phyloP scores from a whole-genome alignment of 2,888 invertebrate genomes.

The Torymus auratus region DNA sequence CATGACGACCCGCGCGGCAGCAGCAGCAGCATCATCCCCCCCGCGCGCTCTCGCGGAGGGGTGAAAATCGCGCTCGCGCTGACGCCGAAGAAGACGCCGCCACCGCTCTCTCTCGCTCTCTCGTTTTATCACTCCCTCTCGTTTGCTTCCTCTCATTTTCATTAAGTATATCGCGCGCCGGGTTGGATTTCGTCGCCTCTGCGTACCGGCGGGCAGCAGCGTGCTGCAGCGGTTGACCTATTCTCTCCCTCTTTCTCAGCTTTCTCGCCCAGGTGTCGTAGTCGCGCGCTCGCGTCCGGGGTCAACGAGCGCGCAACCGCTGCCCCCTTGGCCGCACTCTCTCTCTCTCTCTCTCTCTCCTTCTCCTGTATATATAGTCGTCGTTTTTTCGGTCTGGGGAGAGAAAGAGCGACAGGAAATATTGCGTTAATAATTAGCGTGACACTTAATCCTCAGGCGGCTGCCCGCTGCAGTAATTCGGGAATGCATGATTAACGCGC shows the following conservation, averaged over 20 bases:
- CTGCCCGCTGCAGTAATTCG: too few relatives aligned
- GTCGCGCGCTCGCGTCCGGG: too few relatives aligned
- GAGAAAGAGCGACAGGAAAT: neutral
- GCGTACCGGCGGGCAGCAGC: neutral
- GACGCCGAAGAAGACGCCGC: constrained; percentile 19
- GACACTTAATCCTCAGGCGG: neutral
- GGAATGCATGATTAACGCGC: too few relatives aligned
- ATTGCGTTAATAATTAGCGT: constrained; percentile 40
- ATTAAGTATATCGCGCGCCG: neutral
- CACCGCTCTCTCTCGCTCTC: neutral
- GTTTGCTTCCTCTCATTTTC: constrained; percentile 6
- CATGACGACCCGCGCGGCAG: constrained; percentile 67
- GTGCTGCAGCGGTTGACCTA: neutral
- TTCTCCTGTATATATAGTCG: too few relatives aligned
- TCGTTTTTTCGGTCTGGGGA: neutral
- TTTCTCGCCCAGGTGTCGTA: too few relatives aligned
- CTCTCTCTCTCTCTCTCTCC: too few relatives aligned
- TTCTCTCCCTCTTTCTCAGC: neutral
- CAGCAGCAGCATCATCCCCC: constrained; percentile 70
- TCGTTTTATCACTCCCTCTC: neutral
- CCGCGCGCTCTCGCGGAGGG: neutral
- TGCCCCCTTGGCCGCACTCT: too few relatives aligned
- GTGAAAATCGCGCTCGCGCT: constrained; percentile 39
- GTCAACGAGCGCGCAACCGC: too few relatives aligned
- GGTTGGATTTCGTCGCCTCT: neutral